Evolutionary conservation across 2,113 vertebrate species (phyloP).

Genomic region (Coptodon rendalli): DNA sequence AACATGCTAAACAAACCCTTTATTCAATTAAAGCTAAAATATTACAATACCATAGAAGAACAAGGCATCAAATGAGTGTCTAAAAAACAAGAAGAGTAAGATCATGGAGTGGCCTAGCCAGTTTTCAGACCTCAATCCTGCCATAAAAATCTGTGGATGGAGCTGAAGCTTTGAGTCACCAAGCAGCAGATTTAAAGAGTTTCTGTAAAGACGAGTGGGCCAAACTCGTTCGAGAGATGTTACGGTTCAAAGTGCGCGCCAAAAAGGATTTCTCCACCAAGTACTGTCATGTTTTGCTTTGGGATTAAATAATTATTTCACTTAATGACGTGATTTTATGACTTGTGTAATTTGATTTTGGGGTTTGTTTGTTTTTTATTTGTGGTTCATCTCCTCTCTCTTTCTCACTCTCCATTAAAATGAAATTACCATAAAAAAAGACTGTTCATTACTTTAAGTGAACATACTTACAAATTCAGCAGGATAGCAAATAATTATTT

Average conservation of each 20-base stretch:
- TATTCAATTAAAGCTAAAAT: not conserved
- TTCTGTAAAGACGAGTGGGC: not conserved
- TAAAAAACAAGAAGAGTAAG: not conserved
- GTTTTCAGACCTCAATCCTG: not conserved
- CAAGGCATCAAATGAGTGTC: not conserved
- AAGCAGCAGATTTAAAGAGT: not conserved
- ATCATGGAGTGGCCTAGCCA: accelerated
- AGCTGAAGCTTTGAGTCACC: accelerated
- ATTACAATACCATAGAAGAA: accelerated
- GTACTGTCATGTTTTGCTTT: not conserved
- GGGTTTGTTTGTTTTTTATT: not conserved
- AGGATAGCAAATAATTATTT: not conserved
- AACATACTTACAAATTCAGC: not conserved
- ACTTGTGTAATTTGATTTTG: not conserved
- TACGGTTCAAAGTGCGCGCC: not conserved
- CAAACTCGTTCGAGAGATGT: accelerated
- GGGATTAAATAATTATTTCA: not conserved
- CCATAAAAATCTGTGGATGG: not conserved
- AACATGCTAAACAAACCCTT: not conserved
- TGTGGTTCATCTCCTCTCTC: not conserved
- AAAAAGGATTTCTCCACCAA: not conserved
- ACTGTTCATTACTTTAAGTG: not conserved
- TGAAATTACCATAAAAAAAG: not conserved
- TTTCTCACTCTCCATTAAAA: not conserved
- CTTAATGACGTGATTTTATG: not conserved